Base-by-base conservation (phyloP, 2,888 invertebrate species). In the Diadegma fenestrale region DNA sequence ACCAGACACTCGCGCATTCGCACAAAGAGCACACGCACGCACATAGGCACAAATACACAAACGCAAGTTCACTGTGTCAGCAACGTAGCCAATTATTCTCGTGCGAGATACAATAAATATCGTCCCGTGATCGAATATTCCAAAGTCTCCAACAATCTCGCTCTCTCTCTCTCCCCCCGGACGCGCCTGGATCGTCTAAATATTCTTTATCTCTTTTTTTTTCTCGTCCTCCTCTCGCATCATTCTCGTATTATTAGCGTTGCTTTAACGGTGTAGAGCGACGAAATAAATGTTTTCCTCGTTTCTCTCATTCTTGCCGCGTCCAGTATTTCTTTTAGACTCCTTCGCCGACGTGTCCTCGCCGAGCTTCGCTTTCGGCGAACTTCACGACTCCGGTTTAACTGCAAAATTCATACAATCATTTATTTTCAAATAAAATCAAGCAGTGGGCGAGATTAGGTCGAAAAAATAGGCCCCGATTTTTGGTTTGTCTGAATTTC, bases 241-340 rank as follows among this genome's bases (percentile, higher is more conserved):
- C 7, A 71, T 76, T 68, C 51, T 33, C 19, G 45, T 90, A 88
- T 88, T 90, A 93, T 92, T 91, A 91, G 88, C 91, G 91, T 93
- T 91, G 92, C 92, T 92, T 93, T 93, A 92, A 90, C 90, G 89
- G 89, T 89, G 92, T 92, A 92, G 92, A 93, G 93, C 92, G 91
- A 93, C 92, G 92, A 92, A 93, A 93, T 91, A 92, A 82, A 72
- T 45, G n/a, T 91, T 90, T 88, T 89, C 33, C 80, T 43, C 51
- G 63, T 84, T 63, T 54, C 43, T 14, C 17, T 33, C 12, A n/a
- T 72, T 51, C 73, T 77, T 73, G 26, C 80, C 80, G 79, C 54
- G 48, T 82, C 80, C 72, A 41, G 73, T 66, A 75, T 69, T 86
- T 81, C 66, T 45, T 37, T 82, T 73, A 80, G 64, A 85, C 51